Conservation (phyloP, 2,113 vertebrate genomes). For the Istiophorus platypterus region DNA sequence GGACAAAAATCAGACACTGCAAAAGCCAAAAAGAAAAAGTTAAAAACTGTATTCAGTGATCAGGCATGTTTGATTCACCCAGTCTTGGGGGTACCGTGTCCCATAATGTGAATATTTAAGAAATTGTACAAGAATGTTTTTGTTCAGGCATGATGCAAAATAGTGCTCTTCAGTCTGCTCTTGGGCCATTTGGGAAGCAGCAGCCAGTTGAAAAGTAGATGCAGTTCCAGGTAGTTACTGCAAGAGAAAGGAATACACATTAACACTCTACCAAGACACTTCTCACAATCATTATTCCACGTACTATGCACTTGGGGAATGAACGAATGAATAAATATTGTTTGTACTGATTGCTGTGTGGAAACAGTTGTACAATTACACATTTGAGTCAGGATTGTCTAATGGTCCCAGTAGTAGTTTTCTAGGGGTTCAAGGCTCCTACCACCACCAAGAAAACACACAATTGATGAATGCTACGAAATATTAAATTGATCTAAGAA, state of each 20-base stretch:
- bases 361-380: background rate
- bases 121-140: constrained; percentile 57
- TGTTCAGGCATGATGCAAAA: constrained; percentile 64
- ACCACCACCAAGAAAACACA: too few species aligned
- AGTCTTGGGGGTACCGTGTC: constrained; percentile 20
- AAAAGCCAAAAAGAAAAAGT: constrained; percentile 36
- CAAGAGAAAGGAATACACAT: background rate
- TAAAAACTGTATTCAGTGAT: constrained; percentile 58
- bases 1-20: constrained; percentile 33
- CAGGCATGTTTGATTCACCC: constrained; percentile 38
- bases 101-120: constrained; percentile 40
- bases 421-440: too few species aligned
- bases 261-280: background rate
- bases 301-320: background rate
- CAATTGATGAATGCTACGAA: too few species aligned
- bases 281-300: background rate
- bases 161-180: constrained; percentile 54
- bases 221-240: constrained; percentile 73
- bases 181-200: constrained; percentile 59
- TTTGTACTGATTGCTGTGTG: background rate
- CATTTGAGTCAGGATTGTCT: too few species aligned
- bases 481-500: too few species aligned
- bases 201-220: constrained; percentile 64
- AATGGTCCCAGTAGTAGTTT: too few species aligned
- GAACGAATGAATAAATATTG: too few species aligned